These are phyloP conservation scores for Chloroceryle aenea DNA, from an alignment of 2,113 vertebrate species.

Conservation along the genomic window DNA sequence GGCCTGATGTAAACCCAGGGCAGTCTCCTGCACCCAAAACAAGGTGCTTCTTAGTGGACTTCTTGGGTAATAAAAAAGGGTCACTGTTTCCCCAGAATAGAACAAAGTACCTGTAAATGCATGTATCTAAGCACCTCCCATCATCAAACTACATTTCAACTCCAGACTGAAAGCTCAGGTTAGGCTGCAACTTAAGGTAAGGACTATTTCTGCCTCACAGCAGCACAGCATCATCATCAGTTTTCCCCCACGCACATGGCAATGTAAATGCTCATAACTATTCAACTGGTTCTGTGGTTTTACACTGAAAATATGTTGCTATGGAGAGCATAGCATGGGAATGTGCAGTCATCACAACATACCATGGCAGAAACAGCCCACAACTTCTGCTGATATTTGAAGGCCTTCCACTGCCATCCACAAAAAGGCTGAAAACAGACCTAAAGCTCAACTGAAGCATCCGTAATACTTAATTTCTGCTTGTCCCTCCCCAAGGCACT, in stretches of 20 bases:
- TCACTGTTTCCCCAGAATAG: not conserved
- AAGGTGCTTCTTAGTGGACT: not conserved
- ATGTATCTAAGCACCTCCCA: not conserved
- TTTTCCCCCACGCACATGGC: not conserved
- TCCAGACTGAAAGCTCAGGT: not conserved
- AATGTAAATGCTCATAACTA: not conserved
- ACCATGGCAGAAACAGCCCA: not conserved
- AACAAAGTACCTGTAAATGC: not conserved
- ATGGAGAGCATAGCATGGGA: conserved; percentile 27
- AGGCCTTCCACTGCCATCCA: not conserved
- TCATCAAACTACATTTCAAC: not conserved
- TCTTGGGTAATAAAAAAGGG: not conserved
- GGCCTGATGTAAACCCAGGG: not conserved
- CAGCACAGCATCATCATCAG: not conserved
- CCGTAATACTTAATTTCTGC: conserved; percentile 45
- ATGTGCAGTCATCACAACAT: conserved; percentile 5
- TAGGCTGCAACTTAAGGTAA: not conserved
- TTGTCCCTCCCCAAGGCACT: not conserved
- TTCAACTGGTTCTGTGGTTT: conserved; percentile 33
- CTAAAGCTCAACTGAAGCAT: conserved; percentile 42
- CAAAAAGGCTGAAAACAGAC: conserved; percentile 56
- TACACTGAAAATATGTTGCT: conserved; percentile 47
- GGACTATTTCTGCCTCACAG: not conserved
- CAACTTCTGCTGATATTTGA: conserved; percentile 55
- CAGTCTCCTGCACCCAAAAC: not conserved